These are phyloP conservation scores for Oeneis ivallda DNA, from an alignment of 2,888 invertebrate species.

Conservation along the genomic window DNA sequence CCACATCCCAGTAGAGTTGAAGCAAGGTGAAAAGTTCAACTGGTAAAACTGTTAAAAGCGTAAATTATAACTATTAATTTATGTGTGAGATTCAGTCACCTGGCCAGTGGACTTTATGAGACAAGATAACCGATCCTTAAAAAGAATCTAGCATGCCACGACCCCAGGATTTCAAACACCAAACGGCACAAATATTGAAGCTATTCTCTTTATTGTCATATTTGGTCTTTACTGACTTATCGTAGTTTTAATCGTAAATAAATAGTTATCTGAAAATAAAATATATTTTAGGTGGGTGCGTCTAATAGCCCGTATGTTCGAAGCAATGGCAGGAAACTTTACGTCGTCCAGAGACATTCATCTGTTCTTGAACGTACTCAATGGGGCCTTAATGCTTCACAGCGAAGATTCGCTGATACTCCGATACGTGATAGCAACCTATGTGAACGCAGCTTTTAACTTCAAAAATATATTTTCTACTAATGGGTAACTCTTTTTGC, in stretches of 20 bases:
- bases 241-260: background rate
- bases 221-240: too few species aligned
- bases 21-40: too few species aligned
- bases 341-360: slow-evolving; percentile 98
- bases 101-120: too few species aligned
- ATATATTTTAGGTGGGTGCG: slow-evolving; percentile 89
- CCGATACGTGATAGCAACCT: slow-evolving; percentile 97
- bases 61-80: too few species aligned
- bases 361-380: slow-evolving; percentile 97
- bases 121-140: too few species aligned
- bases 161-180: too few species aligned
- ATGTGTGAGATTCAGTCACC: too few species aligned
- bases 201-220: too few species aligned
- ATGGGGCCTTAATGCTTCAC: slow-evolving; percentile 97
- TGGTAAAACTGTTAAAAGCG: too few species aligned
- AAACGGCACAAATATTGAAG: too few species aligned
- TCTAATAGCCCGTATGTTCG: slow-evolving; percentile 97
- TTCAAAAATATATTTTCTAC: slow-evolving; percentile 99
- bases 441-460: slow-evolving; percentile 98
- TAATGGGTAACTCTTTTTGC: slow-evolving; percentile 85
- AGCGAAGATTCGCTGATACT: slow-evolving; percentile 98
- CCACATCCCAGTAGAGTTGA: too few species aligned
- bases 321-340: slow-evolving; percentile 98
- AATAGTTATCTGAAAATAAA: background rate
- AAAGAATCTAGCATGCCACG: too few species aligned